Percentiles rank a stretch among this genome's conserved stretches.
Evolutionary conservation across 2,797 vertebrate species (phyloP).

Genomic region (Pygocentrus nattereri): DNA sequence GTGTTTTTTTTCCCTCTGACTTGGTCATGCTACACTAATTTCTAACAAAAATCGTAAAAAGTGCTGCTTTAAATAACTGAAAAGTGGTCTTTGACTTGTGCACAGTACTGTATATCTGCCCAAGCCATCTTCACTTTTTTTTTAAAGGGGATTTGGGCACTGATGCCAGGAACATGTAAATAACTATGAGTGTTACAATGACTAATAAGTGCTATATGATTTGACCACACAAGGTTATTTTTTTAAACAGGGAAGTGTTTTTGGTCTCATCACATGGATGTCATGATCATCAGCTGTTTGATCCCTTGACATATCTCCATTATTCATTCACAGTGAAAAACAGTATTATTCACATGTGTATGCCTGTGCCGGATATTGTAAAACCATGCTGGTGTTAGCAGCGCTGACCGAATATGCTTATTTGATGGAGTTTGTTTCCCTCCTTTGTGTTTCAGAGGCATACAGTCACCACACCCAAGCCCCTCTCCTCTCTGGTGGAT

Average conservation of each 20-base stretch:
- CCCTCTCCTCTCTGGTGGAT: conserved; percentile 82
- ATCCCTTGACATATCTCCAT: not conserved
- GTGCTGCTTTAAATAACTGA: no score
- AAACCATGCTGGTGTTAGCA: not conserved
- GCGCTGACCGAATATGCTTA: not conserved
- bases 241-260: not conserved
- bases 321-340: not conserved
- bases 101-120: not conserved
- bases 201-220: not conserved
- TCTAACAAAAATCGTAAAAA: no score
- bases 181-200: not conserved
- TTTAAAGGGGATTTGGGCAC: not conserved
- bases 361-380: not conserved
- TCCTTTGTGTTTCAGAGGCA: conserved; percentile 81
- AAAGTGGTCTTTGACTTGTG: no score
- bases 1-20: no score
- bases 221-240: not conserved
- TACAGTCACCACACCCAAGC: conserved; percentile 82
- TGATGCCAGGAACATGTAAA: not conserved
- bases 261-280: not conserved
- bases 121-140: not conserved
- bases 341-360: not conserved
- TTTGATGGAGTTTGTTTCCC: not conserved
- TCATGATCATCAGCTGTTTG: not conserved
- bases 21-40: no score